Evolutionary conservation across 2,113 vertebrate genomes (phyloP).

Genomic region (Sciurus niger): DNA sequence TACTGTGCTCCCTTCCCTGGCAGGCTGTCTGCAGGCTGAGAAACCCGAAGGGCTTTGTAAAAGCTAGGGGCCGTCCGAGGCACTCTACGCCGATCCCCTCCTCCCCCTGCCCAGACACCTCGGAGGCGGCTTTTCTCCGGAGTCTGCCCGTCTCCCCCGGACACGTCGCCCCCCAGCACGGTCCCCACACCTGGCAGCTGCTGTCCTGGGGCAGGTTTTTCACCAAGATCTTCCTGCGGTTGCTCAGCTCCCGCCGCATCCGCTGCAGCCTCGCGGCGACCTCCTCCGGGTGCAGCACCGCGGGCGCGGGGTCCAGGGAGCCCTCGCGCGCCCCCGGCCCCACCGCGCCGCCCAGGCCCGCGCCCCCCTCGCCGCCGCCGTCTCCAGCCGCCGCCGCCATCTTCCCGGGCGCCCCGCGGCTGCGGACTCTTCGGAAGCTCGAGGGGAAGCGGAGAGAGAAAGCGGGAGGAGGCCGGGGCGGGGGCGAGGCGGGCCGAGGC

Average conservation of each 20-base stretch:
- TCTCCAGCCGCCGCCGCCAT: slow-evolving; percentile 74
- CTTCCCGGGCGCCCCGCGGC: slow-evolving; percentile 61
- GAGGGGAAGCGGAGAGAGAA: slow-evolving; percentile 50
- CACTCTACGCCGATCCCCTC: not conserved
- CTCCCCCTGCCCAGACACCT: not conserved
- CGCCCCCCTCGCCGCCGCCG: slow-evolving; percentile 44
- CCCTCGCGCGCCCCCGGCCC: slow-evolving; percentile 80
- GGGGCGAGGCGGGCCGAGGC: slow-evolving; percentile 66
- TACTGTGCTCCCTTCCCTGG: not conserved
- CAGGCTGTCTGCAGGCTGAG: not conserved
- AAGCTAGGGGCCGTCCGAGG: no score
- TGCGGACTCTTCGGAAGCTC: slow-evolving; percentile 54
- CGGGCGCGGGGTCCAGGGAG: slow-evolving; percentile 82
- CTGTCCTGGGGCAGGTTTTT: slow-evolving; percentile 96
- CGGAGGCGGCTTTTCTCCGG: not conserved
- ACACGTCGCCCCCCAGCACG: not conserved
- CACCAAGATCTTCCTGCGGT: slow-evolving; percentile 97
- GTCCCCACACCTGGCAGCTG: slow-evolving; percentile 92
- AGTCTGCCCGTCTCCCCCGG: not conserved
- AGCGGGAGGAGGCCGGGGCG: slow-evolving; percentile 62
- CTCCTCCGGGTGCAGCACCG: slow-evolving; percentile 90
- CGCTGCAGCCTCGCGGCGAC: slow-evolving; percentile 91
- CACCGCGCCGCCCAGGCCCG: slow-evolving; percentile 35
- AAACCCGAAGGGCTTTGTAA: not conserved
- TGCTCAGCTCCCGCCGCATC: slow-evolving; percentile 95